Evolutionary conservation across 1,140 invertebrate genomes (phyloP), one percentile per base, ranked within the genome.

Genomic region (Pachyrhynchus sulphureomaculatus): DNA sequence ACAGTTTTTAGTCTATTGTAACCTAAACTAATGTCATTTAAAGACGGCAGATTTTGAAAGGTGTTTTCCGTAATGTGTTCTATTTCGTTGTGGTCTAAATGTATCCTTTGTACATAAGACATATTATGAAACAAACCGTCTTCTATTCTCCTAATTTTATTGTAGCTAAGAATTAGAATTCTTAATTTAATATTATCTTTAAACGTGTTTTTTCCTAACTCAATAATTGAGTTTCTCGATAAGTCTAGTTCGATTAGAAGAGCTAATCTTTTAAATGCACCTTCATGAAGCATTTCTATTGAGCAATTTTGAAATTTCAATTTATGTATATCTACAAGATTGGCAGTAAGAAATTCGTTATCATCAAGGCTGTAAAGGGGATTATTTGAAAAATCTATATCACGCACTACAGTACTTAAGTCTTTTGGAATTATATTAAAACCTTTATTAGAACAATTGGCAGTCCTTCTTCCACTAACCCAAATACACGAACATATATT

Each of bases 171-270:
- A 15, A 84, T 73, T 9, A 95, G 75, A 34, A 86, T 84, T 36
- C 90, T 78, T 2, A 94, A 77, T 68, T 85, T 84, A 17, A 81
- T 76, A 2, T 87, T 86, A 23, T 87, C 83, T 8, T 76, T 77
- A 67, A 95, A 94, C 0, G 88, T 88, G 12, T 85, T 84, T 0
- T 85, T 82, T 42, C 89, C 80, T 8, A 95, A 74, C 1, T 79
- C 82, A 24, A 78, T 79, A 4, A 96, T 84, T 1, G 80, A 78
- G 71, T 96, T 96, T 56, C 82, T 81, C 0, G 90, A 91, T 39
- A 95, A 76, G 73, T 96, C 91, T 26, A 96, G 77, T 75, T 95
- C 91, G 26, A 93, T 90, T 36, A 95, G 80, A 55, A 93, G 88
- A 39, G 82, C 81, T 13, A 95, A 79, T 1, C 86, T 86, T 52